phyloP scores from a whole-genome alignment of 1,140 invertebrate species.

The Saccostrea glomerata region DNA sequence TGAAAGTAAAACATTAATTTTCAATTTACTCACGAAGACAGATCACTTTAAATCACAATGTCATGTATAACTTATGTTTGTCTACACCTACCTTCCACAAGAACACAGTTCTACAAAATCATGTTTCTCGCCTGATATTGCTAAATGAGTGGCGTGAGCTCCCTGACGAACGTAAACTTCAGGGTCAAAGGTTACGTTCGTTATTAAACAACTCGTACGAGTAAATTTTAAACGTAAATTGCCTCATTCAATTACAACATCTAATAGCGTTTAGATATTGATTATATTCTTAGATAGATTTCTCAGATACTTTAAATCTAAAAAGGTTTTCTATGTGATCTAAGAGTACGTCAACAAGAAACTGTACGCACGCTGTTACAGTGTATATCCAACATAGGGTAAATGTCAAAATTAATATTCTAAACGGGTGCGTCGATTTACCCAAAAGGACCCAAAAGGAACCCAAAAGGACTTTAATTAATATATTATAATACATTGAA shows the following conservation, averaged over 20 bases:
- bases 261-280: not conserved
- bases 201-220: not conserved
- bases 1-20: not conserved
- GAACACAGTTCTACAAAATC: not conserved
- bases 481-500: no score
- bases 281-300: not conserved
- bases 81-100: not conserved
- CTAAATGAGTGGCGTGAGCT: constrained; percentile 2
- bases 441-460: no score
- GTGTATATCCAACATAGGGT: no score
- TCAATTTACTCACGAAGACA: no score
- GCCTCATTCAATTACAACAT: not conserved
- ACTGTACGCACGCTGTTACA: not conserved
- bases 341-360: not conserved
- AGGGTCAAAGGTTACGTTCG: not conserved
- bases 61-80: not conserved
- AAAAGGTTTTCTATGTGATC: not conserved
- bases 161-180: constrained; percentile 16
- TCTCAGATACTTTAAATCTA: not conserved
- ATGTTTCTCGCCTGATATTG: constrained; percentile 33
- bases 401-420: no score
- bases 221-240: not conserved
- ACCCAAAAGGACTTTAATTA: no score
- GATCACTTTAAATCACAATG: not conserved
- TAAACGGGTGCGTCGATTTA: no score